Evolutionary conservation across 2,888 invertebrate genomes (phyloP), one percentile per base, ranked within the genome.

Genomic region (Hypolimnas misippus): DNA sequence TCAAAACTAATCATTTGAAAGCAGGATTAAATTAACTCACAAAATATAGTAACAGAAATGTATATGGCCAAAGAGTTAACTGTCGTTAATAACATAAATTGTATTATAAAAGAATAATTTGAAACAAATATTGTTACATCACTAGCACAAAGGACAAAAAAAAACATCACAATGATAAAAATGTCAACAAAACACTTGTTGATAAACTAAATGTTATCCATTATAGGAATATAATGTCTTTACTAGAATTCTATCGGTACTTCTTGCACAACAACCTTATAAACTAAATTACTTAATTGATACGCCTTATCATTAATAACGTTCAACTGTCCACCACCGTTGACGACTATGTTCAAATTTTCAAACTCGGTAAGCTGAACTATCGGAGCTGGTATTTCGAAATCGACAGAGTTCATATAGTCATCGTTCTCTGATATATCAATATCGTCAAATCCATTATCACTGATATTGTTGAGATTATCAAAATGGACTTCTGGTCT

Each of bases 181-280:
- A n/a, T n/a, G n/a, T n/a, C n/a, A n/a, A n/a, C n/a, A n/a, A n/a
- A n/a, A n/a, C n/a, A n/a, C n/a, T n/a, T n/a, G n/a, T n/a, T n/a
- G n/a, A n/a, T n/a, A n/a, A n/a, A n/a, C n/a, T n/a, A n/a, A n/a
- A n/a, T n/a, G n/a, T n/a, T n/a, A n/a, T n/a, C n/a, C n/a, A n/a
- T n/a, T n/a, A n/a, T n/a, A n/a, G n/a, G n/a, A n/a, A n/a, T n/a
- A n/a, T n/a, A n/a, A n/a, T n/a, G n/a, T n/a, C n/a, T n/a, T n/a
- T 3, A 46, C 73, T 70, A 89, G 73, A 89, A 90, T 63, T 90
- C 89, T 14, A 90, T 87, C 0, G 90, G 90, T 12, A 90, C 90
- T 63, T 89, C 90, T 25, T 88, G 87, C 79, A 87, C 77, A 0
- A 86, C 73, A 14, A 89, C 62, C 42, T 82, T 87, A 70, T 83